A percentile compares a stretch with the other conserved stretches of the same genome.
Evolutionary conservation across 2,113 vertebrate genomes (phyloP).

Genomic region (Chinchilla lanigera): DNA sequence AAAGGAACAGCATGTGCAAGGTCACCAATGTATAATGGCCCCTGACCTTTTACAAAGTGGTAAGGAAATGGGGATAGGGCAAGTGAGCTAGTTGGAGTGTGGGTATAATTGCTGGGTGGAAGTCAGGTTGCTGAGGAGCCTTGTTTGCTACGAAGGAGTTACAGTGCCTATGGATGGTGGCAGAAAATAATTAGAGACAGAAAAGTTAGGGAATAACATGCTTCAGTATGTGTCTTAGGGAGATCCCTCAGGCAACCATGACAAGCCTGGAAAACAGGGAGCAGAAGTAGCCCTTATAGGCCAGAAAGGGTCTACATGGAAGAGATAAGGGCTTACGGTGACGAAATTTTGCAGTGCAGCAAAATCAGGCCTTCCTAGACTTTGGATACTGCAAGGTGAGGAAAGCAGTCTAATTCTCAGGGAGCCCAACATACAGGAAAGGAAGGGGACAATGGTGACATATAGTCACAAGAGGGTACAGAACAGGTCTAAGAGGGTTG

Average conservation of each 20-base stretch:
- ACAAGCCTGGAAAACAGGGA: neutral
- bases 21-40: neutral
- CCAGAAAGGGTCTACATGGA: neutral
- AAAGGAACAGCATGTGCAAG: neutral
- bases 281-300: neutral
- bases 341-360: neutral
- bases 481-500: neutral
- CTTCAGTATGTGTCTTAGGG: neutral
- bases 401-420: neutral
- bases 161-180: neutral
- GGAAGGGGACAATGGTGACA: neutral
- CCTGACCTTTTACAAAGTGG: neutral
- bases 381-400: neutral
- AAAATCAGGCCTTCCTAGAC: neutral
- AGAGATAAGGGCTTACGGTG: neutral
- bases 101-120: fast-evolving
- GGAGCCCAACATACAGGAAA: neutral
- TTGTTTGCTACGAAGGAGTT: neutral
- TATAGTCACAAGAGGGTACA: neutral
- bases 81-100: neutral
- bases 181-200: neutral
- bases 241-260: neutral
- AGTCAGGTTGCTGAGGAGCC: neutral
- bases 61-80: neutral
- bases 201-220: neutral